Evolutionary conservation across 2,888 invertebrate genomes (phyloP).

Genomic region (Enchytraeus crypticus): DNA sequence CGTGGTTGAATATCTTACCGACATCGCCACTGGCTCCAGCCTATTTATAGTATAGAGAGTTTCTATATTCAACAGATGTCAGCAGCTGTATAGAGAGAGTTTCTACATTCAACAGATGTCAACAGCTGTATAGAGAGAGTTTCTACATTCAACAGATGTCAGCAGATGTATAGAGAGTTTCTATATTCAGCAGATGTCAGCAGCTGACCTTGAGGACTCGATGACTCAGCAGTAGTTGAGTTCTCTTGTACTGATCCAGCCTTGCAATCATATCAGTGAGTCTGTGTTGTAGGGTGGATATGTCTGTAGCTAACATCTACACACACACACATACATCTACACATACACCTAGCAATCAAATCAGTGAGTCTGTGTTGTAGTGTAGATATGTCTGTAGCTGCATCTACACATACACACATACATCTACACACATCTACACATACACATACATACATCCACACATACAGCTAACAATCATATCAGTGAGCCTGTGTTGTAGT

Average conservation of each 20-base stretch:
- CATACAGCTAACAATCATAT: conserved; percentile 71
- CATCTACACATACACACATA: conserved; percentile 37
- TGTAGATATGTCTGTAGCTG: conserved; percentile 65
- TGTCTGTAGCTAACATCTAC: conserved; percentile 61
- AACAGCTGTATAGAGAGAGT: too few relatives aligned
- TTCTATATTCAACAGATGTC: background rate
- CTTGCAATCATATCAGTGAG: conserved; percentile 72
- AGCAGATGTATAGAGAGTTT: background rate
- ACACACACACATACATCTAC: too few relatives aligned
- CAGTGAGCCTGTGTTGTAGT: conserved; percentile 70
- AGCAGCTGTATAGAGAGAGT: too few relatives aligned
- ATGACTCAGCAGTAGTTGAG: conserved; percentile 72
- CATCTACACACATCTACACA: too few relatives aligned
- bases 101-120: too few relatives aligned
- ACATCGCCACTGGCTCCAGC: too few relatives aligned
- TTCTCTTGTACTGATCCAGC: conserved; percentile 71
- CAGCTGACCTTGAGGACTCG: conserved; percentile 73
- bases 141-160: too few relatives aligned
- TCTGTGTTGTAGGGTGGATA: conserved; percentile 68
- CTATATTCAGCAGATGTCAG: background rate
- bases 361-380: conserved; percentile 72
- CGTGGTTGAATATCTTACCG: too few relatives aligned
- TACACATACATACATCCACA: too few relatives aligned
- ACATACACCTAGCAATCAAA: too few relatives aligned
- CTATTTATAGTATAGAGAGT: background rate